Evolutionary conservation across 2,113 vertebrate species (phyloP), one percentile per base, ranked within the genome.

Genomic region (Artemisiospiza belli): DNA sequence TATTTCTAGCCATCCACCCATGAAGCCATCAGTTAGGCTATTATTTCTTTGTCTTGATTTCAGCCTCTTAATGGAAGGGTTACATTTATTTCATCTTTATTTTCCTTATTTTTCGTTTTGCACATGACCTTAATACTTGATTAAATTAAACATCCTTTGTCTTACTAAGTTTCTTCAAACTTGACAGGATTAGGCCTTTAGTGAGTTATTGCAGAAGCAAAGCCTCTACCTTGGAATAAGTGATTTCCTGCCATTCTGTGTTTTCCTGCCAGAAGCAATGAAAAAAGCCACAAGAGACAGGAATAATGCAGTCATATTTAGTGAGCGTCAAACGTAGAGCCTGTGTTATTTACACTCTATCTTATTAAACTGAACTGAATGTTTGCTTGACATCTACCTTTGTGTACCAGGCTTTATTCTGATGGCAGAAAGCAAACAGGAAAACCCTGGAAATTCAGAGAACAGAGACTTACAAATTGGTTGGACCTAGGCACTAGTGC

Each of bases 311-410:
- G 92, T 95, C 78, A 69, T 95, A 94, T 94, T 95, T 96, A 90
- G 91, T 88, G 87, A 95, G 72, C 8, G 0, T 67, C 33, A 15
- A 83, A 74, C 5, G 57, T 58, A 62, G 84, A 78, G 89, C 72
- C 87, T 79, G 77, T 92, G 92, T 95, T 96, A 96, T 97, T 96
- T 97, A 90, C 96, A 92, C 68, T 94, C 62, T 83, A 30, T 91
- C 93, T 89, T 85, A 82, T 91, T 97, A 92, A 97, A 97, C 86
- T 54, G 86, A 90, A 93, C 47, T 75, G 90, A 94, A 92, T 92
- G 81, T 96, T 97, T 97, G 90, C 90, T 97, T 95, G 85, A 92
- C 96, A 97, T 97, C 92, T 97, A 95, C 92, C 92, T 98, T 81
- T 58, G 76, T 89, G 92, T 95, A 75, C 69, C 73, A 90, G 70